phyloP scores from a whole-genome alignment of 92 coral and sea anemone species.

The Phenganax subtilis region DNA sequence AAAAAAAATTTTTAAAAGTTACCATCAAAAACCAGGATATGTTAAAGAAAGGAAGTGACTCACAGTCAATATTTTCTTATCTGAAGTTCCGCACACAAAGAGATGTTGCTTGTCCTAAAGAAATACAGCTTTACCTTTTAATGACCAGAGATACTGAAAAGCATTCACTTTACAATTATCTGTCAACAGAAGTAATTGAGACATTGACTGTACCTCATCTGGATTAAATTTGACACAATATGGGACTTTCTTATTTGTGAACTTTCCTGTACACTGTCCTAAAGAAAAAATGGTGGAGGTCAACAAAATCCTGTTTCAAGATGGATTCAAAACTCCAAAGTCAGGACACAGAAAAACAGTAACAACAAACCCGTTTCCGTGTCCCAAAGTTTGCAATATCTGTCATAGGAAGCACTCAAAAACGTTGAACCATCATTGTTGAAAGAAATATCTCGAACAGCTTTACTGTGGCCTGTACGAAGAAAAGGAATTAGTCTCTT shows the following conservation, averaged over 20 bases:
- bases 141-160: not conserved
- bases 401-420: conserved; percentile 92
- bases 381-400: conserved; percentile 99
- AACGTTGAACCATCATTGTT: conserved; percentile 86
- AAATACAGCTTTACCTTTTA: not conserved
- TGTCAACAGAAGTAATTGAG: no score
- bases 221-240: conserved; percentile 97
- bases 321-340: not conserved
- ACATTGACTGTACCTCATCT: conserved; percentile 62
- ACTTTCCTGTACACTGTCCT: conserved; percentile 90
- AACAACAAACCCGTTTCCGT: conserved; percentile 76
- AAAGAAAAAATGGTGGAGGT: not conserved
- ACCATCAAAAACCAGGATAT: not conserved
- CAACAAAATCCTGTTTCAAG: not conserved
- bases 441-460: conserved; percentile 86
- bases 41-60: not conserved
- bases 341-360: not conserved
- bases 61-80: conserved; percentile 94
- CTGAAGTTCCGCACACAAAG: conserved; percentile 97
- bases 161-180: not conserved
- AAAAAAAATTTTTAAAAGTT: not conserved
- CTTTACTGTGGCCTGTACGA: conserved; percentile 82
- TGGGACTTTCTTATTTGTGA: conserved; percentile 86
- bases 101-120: conserved; percentile 89
- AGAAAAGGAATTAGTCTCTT: not conserved